Evolutionary conservation across 2,888 invertebrate species (phyloP), one percentile per base, ranked within the genome.

Genomic region (Brachyptera risi): DNA sequence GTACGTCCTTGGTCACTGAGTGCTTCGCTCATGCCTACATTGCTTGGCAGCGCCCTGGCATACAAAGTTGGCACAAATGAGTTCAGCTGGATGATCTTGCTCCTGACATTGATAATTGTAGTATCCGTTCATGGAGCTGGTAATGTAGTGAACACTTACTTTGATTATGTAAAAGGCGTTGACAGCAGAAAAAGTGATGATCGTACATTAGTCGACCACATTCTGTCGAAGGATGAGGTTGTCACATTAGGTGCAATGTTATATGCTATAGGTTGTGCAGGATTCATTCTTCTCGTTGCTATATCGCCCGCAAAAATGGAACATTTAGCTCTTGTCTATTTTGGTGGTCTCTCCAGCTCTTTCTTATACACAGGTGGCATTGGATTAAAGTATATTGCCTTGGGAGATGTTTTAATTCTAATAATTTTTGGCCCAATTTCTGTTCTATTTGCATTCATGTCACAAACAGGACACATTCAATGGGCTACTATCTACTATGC

Each of bases 341-440:
- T 96, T 77, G 96, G 96, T 60, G 96, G 96, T 1, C 75, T 96
- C 59, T 96, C 95, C 24, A 92, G 94, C 58, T 95, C 95, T 67
- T 96, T 96, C 76, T 79, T 96, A n/a, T 96, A 96, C 71, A 96
- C 96, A 1, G 96, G 96, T 61, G 96, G 96, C 51, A 90, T 96
- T 68, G 96, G 96, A 62, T 82, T 96, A 61, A 96, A 96, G 75
- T 96, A 96, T 72, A 94, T 96, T 69, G 96, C 95, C 2, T 78
- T 96, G 50, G 96, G 96, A 58, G 96, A 96, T 77, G 86, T 96
- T 58, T 79, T 96, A 66, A 90, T 96, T 69, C 82, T 96, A 70
- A 85, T 96, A 63, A 89, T 94, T 71, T 96, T 96, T 76, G 96
- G 96, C 1, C 96, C 96, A 4, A 87, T 96, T 21, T 91, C 93